Evolutionary conservation across 2,888 invertebrate genomes (phyloP), one percentile per base, ranked within the genome.

Genomic region (Drosophila meridiana): DNA sequence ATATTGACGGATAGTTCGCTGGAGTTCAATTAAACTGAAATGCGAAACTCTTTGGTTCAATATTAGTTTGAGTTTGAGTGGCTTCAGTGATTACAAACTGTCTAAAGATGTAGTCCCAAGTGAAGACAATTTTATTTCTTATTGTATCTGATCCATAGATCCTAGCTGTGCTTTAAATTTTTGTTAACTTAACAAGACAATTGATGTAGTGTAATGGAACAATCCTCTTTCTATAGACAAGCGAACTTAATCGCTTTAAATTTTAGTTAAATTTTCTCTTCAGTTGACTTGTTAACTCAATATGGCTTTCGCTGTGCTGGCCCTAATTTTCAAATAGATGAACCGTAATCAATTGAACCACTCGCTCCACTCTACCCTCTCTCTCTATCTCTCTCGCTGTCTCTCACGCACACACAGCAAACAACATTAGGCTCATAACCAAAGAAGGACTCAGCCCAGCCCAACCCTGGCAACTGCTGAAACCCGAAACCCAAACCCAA

Each of bases 381-480:
- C 8, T 5, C 13, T 13, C 45, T 5, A n/a, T 11, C 45, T 13
- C 26, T 4, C 45, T 4, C 45, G 4, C 6, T 47, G 11, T 45
- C 26, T 13, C 47, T 6, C 28, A n/a, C 32, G 13, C 20, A 5
- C 30, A 42, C 42, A 55, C 60, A 8, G 53, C 48, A 70, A 69
- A 74, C 48, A 47, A 26, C 55, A 76, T 76, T 71, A 52, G 59
- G 77, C 55, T 38, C 50, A 61, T 47, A 43, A 14, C 9, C 53
- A 45, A 45, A 13, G 38, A 42, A 43, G 14, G 7, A 1, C 6
- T 14, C 32, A 38, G 28, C 26, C 14, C 36, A 11, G 34, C 2
- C 28, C 42, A 3, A n/a, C 40, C 13, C 38, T 13, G 7, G 4
- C 38, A 38, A 28, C 9, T 48, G 48, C 14, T 34, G 34, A 20